A percentile compares a stretch with the other conserved stretches of the same genome.
Conservation (phyloP, 30 jellyfish, hydroid and myxozoan species). For the Turritopsis rubra region DNA sequence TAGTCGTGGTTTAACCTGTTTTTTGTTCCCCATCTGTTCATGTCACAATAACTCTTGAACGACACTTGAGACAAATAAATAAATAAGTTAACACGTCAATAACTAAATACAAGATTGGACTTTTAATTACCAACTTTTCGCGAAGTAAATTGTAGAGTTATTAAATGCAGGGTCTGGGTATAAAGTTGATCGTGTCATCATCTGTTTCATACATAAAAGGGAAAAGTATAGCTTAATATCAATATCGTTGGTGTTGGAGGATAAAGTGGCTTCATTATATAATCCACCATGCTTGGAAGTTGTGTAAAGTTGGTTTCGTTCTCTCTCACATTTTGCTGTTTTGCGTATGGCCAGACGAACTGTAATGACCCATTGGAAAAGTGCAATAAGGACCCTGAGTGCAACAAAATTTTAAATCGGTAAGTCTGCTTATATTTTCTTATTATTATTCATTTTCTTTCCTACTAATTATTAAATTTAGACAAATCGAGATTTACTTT, state of each 20-base stretch:
- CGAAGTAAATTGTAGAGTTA: neutral
- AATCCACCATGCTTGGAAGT: neutral
- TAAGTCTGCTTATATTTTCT: neutral
- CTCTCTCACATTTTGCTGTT: neutral
- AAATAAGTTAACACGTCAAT: neutral
- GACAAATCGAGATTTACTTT: neutral
- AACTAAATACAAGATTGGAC: neutral
- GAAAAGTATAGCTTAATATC: neutral
- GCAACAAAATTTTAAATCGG: neutral
- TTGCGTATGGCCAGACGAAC: neutral
- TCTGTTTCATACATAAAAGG: neutral
- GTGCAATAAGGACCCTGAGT: neutral
- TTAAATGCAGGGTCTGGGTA: neutral
- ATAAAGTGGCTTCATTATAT: neutral
- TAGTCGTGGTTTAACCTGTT: neutral
- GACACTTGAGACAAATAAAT: neutral
- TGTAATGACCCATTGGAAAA: neutral
- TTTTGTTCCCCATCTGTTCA: neutral
- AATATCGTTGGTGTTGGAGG: neutral
- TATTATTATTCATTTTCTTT: neutral
- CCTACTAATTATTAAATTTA: too few relatives aligned
- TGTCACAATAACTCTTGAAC: neutral
- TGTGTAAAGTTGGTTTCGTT: neutral
- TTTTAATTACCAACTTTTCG: neutral
- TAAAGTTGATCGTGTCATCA: neutral